These are phyloP conservation scores for Nomada ruficornis DNA, from an alignment of 2,888 invertebrate genomes.

Conservation along the genomic window DNA sequence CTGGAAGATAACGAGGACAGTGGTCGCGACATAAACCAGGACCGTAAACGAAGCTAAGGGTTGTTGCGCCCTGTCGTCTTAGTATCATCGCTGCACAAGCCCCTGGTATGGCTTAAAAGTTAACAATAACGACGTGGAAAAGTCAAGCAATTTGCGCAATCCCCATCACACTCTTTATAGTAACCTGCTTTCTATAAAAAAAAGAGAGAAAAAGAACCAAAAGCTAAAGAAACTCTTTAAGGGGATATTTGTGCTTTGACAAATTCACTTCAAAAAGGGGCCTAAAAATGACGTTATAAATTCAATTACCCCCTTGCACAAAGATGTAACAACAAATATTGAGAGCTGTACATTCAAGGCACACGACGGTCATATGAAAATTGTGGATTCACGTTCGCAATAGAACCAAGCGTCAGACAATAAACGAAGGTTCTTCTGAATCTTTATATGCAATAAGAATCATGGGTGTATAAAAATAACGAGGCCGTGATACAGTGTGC, in stretches of 20 bases:
- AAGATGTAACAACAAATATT: too few species aligned
- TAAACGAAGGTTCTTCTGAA: too few species aligned
- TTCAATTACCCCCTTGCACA: too few species aligned
- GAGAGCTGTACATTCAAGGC: too few species aligned
- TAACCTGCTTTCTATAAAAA: conserved; percentile 3
- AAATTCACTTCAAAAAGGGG: too few species aligned
- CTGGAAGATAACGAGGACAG: conserved; percentile 48
- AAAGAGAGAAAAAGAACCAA: neutral
- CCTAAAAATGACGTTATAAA: too few species aligned
- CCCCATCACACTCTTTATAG: conserved; percentile 38
- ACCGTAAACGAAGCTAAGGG: conserved; percentile 49
- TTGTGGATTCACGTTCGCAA: too few species aligned
- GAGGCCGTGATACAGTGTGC: neutral
- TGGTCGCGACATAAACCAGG: conserved; percentile 31
- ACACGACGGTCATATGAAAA: too few species aligned
- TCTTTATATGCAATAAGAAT: neutral
- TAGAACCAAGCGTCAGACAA: too few species aligned
- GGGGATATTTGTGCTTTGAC: too few species aligned
- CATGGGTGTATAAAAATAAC: neutral
- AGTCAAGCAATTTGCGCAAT: conserved; percentile 13
- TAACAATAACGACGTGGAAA: conserved; percentile 58
- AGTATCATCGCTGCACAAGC: conserved; percentile 21
- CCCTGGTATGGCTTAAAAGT: conserved; percentile 42
- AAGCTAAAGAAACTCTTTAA: neutral
- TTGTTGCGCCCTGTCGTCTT: conserved; percentile 25